Evolutionary conservation across 2,113 vertebrate genomes (phyloP), one percentile per base, ranked within the genome.

Genomic region (Microcebus ravelobensis): DNA sequence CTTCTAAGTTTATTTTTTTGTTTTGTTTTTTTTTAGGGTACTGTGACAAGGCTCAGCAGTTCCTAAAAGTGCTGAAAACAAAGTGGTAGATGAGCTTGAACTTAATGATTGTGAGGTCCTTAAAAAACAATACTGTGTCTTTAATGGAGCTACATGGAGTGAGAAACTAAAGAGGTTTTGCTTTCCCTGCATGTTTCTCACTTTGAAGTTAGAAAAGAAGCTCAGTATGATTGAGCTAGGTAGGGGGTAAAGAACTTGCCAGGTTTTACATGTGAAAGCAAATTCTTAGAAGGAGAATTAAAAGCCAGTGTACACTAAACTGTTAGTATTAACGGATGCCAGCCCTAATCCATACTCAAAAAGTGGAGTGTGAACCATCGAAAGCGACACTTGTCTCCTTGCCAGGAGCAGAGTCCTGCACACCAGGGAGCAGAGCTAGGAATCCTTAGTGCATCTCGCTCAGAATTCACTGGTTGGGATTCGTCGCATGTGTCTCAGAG

Each of bases 91-190:
- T 88, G 95, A 96, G 65, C 84, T 50, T 90, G 89, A 95, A 93
- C 76, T 95, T 94, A 96, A 97, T 92, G 97, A 77, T 85, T 91
- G 67, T 95, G 85, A 94, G 48, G 90, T 95, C 96, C 87, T 98
- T 97, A 97, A 96, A 97, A 98, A 97, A 87, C 97, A 97, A 97
- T 98, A 84, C 87, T 83, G 61, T 18, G 67, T 90, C 95, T 91
- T 95, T 95, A 98, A 97, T 96, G 92, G 94, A 70, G 76, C 88
- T 91, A 74, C 87, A 84, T 84, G 91, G 96, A 93, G 95, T 92
- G 96, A 96, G 96, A 74, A 96, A 87, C 88, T 94, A 73, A 95
- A 92, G 92, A 61, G 14, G 67, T 73, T 96, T 76, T 74, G 61
- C 67, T 88, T 95, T 96, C 96, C 34, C 91, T 88, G 94, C 68